Evolutionary conservation across 2,797 vertebrate genomes (phyloP).

Genomic region (Rhyacichthys aspro): DNA sequence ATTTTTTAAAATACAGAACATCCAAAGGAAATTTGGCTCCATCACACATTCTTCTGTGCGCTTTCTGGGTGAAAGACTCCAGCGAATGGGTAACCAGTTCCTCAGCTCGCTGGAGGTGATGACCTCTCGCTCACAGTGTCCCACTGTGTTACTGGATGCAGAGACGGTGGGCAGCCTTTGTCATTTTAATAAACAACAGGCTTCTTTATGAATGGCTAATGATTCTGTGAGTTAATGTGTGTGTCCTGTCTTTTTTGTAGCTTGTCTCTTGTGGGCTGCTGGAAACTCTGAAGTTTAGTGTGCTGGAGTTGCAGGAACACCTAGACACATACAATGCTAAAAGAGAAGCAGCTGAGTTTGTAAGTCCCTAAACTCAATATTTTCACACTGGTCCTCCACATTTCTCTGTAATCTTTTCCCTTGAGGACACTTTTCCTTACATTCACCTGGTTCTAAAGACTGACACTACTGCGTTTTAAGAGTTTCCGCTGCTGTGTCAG

Average conservation of each 20-base stretch:
- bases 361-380: slow-evolving; percentile 64
- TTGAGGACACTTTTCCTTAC: neutral
- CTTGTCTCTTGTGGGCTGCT: slow-evolving; percentile 94
- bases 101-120: slow-evolving; percentile 94
- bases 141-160: slow-evolving; percentile 95
- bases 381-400: slow-evolving; percentile 1
- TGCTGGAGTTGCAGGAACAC: slow-evolving; percentile 97
- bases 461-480: slow-evolving; percentile 15
- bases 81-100: slow-evolving; percentile 94
- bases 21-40: slow-evolving; percentile 91
- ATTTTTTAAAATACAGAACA: slow-evolving; percentile 79
- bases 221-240: slow-evolving; percentile 45
- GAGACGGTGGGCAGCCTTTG: slow-evolving; percentile 91
- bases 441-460: slow-evolving; percentile 12
- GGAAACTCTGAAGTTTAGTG: slow-evolving; percentile 96
- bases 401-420: slow-evolving; percentile 16
- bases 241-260: slow-evolving; percentile 73
- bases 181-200: neutral
- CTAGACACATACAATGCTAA: slow-evolving; percentile 96
- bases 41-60: slow-evolving; percentile 90
- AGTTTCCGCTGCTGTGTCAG: slow-evolving; percentile 34
- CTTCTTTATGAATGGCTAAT: too few species aligned
- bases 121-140: slow-evolving; percentile 92
- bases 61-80: slow-evolving; percentile 91
- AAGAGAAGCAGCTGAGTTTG: slow-evolving; percentile 93